Evolutionary conservation across 2,888 invertebrate genomes (phyloP).

Genomic region (Luperina testacea): DNA sequence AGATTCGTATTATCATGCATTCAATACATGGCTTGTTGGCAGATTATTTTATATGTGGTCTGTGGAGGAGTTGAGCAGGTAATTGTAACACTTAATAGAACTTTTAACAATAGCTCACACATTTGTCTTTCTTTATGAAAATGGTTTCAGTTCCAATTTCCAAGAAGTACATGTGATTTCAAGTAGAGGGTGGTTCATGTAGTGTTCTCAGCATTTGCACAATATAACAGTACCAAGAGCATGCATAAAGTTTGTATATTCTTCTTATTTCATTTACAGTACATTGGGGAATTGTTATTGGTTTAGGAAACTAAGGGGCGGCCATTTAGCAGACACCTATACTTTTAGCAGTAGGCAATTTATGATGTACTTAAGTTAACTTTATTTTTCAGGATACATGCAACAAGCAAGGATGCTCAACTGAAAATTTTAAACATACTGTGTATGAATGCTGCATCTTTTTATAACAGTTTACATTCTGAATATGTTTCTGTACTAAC

Average conservation of each 20-base stretch:
- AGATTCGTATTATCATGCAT: slow-evolving; percentile 87
- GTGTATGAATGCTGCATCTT: slow-evolving; percentile 86
- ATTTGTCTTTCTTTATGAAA: neutral
- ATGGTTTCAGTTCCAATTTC: neutral
- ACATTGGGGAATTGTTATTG: neutral
- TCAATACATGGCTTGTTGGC: slow-evolving; percentile 92
- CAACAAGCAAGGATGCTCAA: slow-evolving; percentile 89
- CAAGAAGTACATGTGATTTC: neutral
- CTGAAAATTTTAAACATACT: slow-evolving; percentile 89
- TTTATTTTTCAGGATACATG: slow-evolving; percentile 84
- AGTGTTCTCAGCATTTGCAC: neutral
- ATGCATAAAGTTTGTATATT: too few species aligned
- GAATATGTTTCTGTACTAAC: slow-evolving; percentile 87
- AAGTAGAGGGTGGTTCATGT: neutral
- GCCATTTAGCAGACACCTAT: too few species aligned
- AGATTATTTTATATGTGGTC: slow-evolving; percentile 91
- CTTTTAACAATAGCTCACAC: neutral
- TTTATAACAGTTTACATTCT: slow-evolving; percentile 85
- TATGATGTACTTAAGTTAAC: neutral
- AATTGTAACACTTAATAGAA: slow-evolving; percentile 56
- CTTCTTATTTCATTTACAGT: neutral
- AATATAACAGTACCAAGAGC: neutral
- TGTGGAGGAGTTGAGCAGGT: slow-evolving; percentile 87
- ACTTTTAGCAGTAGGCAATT: neutral
- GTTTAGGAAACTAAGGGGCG: neutral